Evolutionary conservation across 2,888 invertebrate species (phyloP).

Genomic region (Tanaodytes sp.): DNA sequence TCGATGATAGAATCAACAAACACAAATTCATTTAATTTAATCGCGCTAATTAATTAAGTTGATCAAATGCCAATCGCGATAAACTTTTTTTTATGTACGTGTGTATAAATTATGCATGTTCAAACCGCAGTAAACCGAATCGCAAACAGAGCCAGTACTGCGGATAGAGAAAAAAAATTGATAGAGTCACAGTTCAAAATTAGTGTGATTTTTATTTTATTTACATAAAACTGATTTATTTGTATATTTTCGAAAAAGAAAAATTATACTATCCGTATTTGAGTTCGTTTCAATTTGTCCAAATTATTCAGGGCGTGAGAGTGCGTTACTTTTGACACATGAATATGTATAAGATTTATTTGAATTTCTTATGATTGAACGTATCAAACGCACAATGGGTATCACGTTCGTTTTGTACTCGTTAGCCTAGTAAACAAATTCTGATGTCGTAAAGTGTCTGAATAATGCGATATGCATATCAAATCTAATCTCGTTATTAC

Average conservation of each 20-base stretch:
- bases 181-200: too few species aligned
- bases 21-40: too few species aligned
- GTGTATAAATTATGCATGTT: too few species aligned
- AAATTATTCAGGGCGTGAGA: slow-evolving; percentile 38
- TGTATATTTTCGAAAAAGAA: slow-evolving; percentile 44
- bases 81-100: too few species aligned
- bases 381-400: slow-evolving; percentile 21
- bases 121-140: too few species aligned
- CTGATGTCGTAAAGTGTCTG: slow-evolving; percentile 21
- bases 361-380: slow-evolving; percentile 43
- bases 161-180: too few species aligned
- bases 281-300: slow-evolving; percentile 50
- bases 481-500: slow-evolving; percentile 13
- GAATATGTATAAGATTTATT: slow-evolving; percentile 49
- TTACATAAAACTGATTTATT: too few species aligned
- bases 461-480: slow-evolving; percentile 28
- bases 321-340: slow-evolving; percentile 36
- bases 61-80: too few species aligned
- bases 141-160: too few species aligned
- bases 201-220: too few species aligned
- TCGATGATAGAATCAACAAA: too few species aligned
- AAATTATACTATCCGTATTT: slow-evolving; percentile 39
- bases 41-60: too few species aligned
- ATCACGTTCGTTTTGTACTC: slow-evolving; percentile 30
- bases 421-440: slow-evolving; percentile 33